Conservation (phyloP, 2,888 invertebrate species). For the Agonopterix alstromeriana region DNA sequence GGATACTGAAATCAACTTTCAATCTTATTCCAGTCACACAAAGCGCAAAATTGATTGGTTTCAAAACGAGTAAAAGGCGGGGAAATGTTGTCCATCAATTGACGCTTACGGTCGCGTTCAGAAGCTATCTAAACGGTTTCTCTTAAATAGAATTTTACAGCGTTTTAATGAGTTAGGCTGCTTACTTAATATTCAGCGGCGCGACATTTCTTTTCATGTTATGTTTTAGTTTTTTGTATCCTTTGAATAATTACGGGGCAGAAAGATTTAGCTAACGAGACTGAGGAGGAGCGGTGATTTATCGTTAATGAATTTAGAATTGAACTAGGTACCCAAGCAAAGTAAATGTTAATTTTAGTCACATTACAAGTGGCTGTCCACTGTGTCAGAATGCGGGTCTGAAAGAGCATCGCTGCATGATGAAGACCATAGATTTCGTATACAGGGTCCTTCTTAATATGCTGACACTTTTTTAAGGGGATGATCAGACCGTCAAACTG, state of each 20-base stretch:
- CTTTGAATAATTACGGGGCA: slow-evolving; percentile 64
- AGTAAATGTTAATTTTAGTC: too few relatives aligned
- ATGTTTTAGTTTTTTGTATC: slow-evolving; percentile 42
- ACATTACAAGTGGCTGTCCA: too few relatives aligned
- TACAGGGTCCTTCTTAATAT: too few relatives aligned
- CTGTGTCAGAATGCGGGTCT: too few relatives aligned
- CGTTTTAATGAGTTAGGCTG: slow-evolving; percentile 69
- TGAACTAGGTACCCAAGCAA: too few relatives aligned
- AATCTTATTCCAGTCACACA: too few relatives aligned
- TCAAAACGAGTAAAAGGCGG: too few relatives aligned
- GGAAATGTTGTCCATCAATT: background rate
- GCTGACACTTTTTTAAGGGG: too few relatives aligned
- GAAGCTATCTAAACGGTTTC: slow-evolving; percentile 27
- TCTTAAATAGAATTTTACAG: slow-evolving; percentile 65
- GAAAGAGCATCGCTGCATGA: too few relatives aligned
- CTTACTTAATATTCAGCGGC: slow-evolving; percentile 45
- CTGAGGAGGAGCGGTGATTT: slow-evolving; percentile 62
- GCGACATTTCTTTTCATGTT: slow-evolving; percentile 64
- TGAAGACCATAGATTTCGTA: too few relatives aligned
- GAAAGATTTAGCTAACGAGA: slow-evolving; percentile 72
- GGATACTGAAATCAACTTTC: slow-evolving; percentile 8
- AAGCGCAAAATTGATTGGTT: too few relatives aligned
- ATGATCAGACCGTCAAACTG: too few relatives aligned
- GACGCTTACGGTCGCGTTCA: slow-evolving; percentile 10
- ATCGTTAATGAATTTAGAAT: slow-evolving; percentile 73